A percentile compares a stretch with the other conserved stretches of the same genome.
Conservation (phyloP, 2,797 vertebrate species). For the Triplophysa bombifrons region DNA sequence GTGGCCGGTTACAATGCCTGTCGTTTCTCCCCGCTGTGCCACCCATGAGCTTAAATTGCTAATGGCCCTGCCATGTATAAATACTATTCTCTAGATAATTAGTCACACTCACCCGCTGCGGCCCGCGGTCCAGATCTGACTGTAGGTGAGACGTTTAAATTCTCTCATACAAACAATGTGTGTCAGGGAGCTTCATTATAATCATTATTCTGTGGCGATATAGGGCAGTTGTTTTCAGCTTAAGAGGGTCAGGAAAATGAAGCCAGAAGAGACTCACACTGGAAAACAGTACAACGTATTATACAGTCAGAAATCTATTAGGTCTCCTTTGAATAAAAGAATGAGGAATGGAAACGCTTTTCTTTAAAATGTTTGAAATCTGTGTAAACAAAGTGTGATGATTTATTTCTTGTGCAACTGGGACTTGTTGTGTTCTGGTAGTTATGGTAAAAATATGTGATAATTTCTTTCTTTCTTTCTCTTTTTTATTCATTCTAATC, state of each 20-base stretch:
- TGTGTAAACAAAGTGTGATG: conserved; percentile 13
- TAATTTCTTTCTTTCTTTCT: not conserved
- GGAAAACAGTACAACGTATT: conserved; percentile 61
- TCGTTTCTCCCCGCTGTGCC: conserved; percentile 74
- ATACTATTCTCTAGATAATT: conserved; percentile 78
- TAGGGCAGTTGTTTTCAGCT: conserved; percentile 48
- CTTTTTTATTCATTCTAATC: not conserved
- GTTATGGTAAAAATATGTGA: not conserved
- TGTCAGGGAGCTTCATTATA: conserved; percentile 73
- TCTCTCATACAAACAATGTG: conserved; percentile 74
- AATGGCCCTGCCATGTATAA: conserved; percentile 80
- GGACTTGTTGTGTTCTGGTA: not conserved
- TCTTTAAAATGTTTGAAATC: not conserved
- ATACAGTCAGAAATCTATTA: not conserved
- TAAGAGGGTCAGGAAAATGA: conserved; percentile 58
- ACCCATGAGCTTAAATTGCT: conserved; percentile 77
- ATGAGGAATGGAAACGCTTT: not conserved
- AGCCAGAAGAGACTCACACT: conserved; percentile 60
- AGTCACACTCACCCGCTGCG: conserved; percentile 73
- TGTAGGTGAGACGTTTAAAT: conserved; percentile 68
- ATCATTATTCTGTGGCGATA: conserved; percentile 16
- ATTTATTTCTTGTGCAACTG: not conserved
- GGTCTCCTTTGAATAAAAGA: not conserved
- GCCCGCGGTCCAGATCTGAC: conserved; percentile 41
- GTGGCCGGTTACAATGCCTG: conserved; percentile 73